These are phyloP conservation scores for Cynodonichthys magdalenae DNA, from an alignment of 2,797 vertebrate genomes.

Conservation along the genomic window DNA sequence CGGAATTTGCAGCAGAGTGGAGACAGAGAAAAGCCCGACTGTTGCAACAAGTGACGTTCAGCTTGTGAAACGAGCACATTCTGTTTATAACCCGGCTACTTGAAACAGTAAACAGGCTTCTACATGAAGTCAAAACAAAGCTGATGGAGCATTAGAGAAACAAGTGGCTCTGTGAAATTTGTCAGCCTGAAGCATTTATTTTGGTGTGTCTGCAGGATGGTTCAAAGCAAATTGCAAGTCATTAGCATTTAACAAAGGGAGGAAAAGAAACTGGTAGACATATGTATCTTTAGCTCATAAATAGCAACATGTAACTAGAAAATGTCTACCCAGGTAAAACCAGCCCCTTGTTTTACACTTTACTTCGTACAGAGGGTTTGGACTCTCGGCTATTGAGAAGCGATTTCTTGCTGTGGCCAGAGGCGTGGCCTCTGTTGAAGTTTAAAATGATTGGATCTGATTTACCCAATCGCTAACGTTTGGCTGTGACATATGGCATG, in stretches of 20 bases:
- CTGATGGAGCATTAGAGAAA: constrained; percentile 10
- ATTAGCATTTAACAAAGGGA: background rate
- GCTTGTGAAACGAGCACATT: constrained; percentile 15
- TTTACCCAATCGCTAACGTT: no score
- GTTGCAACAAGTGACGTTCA: constrained; percentile 28
- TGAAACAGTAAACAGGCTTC: constrained; percentile 26
- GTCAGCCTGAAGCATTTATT: background rate
- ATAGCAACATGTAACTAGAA: no score
- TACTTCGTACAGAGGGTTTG: no score
- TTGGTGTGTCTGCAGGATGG: constrained; percentile 4
- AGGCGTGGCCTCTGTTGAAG: no score
- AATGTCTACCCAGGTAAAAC: no score
- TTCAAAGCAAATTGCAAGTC: constrained; percentile 3
- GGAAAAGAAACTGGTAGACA: background rate
- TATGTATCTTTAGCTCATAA: no score
- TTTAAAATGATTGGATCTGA: no score
- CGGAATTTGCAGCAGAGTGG: constrained; percentile 7
- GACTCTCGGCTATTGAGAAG: no score
- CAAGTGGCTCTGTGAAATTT: background rate
- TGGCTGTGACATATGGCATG: no score
- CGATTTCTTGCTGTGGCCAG: no score
- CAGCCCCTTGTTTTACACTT: no score
- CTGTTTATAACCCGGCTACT: constrained; percentile 27
- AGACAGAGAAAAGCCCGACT: constrained; percentile 6
- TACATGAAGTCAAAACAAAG: constrained; percentile 14